Conservation (phyloP, 2,888 invertebrate genomes). For the Drosophila birchii region DNA sequence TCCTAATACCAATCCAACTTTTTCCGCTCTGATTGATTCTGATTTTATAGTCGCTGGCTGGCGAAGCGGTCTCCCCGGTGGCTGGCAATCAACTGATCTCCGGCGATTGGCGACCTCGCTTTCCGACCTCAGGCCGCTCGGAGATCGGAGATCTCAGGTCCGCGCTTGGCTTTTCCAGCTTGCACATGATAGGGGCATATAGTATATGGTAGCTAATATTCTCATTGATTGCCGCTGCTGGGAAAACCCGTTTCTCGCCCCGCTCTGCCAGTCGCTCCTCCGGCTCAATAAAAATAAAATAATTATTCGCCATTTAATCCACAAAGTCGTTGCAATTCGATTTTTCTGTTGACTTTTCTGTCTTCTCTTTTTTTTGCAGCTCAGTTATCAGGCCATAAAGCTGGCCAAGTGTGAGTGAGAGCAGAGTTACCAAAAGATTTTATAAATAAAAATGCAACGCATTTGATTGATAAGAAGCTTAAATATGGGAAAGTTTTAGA, state of each 20-base stretch:
- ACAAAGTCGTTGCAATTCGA: conserved; percentile 1
- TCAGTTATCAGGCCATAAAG: conserved; percentile 28
- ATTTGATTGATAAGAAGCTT: not conserved
- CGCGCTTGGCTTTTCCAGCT: conserved; percentile 43
- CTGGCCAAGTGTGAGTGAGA: conserved; percentile 2
- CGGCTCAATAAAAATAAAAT: conserved; percentile 20
- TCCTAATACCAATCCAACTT: not conserved
- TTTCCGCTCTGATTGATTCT: conserved; percentile 9
- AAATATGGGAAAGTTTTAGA: not conserved
- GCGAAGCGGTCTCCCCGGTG: conserved; percentile 36
- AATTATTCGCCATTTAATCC: conserved; percentile 19
- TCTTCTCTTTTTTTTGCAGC: not conserved
- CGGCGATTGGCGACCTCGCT: conserved; percentile 35
- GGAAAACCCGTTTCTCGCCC: conserved; percentile 46
- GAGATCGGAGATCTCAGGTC: conserved; percentile 8
- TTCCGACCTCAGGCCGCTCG: conserved; percentile 27
- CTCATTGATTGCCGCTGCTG: conserved; percentile 36
- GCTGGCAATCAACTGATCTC: conserved; percentile 53
- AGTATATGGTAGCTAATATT: not conserved
- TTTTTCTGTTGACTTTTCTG: conserved; percentile 1
- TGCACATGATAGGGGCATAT: not conserved
- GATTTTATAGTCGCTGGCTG: conserved; percentile 2
- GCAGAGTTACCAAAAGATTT: conserved; percentile 4
- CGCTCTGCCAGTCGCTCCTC: conserved; percentile 31
- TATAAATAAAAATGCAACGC: conserved; percentile 13